Conservation (phyloP, 92 coral and sea anemone genomes). For the Parazoanthus darwini region DNA sequence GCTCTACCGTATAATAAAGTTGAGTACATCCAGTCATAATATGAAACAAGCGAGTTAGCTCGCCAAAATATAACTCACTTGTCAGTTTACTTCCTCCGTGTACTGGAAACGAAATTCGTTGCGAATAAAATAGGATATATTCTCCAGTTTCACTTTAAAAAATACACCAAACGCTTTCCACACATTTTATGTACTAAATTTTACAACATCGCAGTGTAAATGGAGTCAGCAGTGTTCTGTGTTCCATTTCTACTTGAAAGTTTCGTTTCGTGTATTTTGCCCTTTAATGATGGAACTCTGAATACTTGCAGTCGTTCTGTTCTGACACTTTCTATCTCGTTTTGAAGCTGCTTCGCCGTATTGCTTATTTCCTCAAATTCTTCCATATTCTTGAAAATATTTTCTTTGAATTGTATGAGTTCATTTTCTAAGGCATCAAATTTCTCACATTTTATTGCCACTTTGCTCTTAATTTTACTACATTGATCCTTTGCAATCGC, state of each 20-base stretch:
- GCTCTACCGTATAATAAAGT: no score
- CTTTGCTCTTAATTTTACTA: not conserved
- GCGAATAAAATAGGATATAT: no score
- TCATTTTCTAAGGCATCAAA: constrained; percentile 24
- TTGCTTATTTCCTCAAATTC: constrained; percentile 7
- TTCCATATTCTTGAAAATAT: constrained; percentile 7
- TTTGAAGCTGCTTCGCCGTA: not conserved
- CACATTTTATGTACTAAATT: not conserved
- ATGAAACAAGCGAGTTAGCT: no score
- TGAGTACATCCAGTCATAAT: no score
- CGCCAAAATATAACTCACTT: no score
- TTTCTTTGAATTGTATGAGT: constrained; percentile 12
- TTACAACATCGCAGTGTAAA: constrained; percentile 32
- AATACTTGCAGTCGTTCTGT: constrained; percentile 9
- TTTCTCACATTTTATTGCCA: not conserved
- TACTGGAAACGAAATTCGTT: no score
- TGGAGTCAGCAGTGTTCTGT: not conserved
- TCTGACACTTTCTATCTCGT: constrained; percentile 3
- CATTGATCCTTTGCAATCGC: not conserved
- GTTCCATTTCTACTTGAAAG: not conserved
- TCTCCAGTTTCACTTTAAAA: no score
- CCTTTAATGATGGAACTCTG: not conserved
- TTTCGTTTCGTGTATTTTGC: not conserved
- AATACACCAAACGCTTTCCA: not conserved
- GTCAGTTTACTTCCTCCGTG: no score